Base-by-base conservation (phyloP, 2,888 invertebrate genomes). In the Phorcus lineatus region DNA sequence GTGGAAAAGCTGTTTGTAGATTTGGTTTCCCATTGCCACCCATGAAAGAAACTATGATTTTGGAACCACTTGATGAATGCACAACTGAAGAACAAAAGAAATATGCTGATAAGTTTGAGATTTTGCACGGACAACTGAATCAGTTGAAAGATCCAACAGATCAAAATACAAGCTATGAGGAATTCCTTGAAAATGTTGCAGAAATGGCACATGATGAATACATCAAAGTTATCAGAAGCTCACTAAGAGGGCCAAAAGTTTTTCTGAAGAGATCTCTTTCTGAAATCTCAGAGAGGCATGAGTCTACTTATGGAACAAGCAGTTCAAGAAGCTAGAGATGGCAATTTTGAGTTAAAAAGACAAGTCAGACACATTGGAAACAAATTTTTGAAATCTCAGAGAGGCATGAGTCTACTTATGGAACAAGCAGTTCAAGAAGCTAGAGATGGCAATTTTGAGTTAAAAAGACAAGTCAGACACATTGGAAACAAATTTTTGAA, bases 401-500 rank as follows among this genome's bases (percentile, higher is more conserved):
- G 84, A 19, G 85, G 86, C 0, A 87, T 88, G 83, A 84, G 82
- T 74, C 84, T 85, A 19, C 76, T 85, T n/a, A 52, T 88, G 2
- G 47, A 83, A 17, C 74, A 81, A 66, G 85, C 87, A 17, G 4
- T 78, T 19, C n/a, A 83, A 62, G 87, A 88, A 78, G 85, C 78
- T 1, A 74, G 36, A 62, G 11, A 76, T n/a, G 85, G 86, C 0
- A 83, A 85, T 62, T 4, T 13, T 19, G 22, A 36, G 17, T 17
- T 84, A 0, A 79, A 79, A 62, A 74, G 84, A n/a, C 85, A 87
- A 52, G 77, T 89, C 4, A 78, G 80, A 31, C 16, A 22, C 0
- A 80, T 90, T 53, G 88, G 84, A 31, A 87, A 87, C 62, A 85
- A 84, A 55, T 88, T 90, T 75, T 76, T 88, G 0, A 88, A 89